phyloP scores from a whole-genome alignment of 2,888 invertebrate genomes.

The Xanthorhoe spadicearia region DNA sequence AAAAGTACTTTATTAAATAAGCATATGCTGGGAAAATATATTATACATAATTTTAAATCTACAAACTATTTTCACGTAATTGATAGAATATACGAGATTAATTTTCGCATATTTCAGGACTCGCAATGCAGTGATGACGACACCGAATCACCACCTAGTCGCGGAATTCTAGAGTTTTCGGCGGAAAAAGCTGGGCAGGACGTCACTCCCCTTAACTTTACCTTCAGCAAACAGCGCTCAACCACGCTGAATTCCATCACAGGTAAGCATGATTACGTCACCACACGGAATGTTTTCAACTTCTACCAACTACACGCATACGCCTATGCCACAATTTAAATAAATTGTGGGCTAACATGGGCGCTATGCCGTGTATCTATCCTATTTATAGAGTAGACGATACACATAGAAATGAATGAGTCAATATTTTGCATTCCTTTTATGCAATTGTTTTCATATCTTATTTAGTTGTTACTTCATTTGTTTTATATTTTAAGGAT shows the following conservation, averaged over 20 bases:
- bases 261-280: conserved; percentile 73
- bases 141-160: conserved; percentile 83
- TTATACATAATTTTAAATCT: neutral
- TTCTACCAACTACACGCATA: conserved; percentile 46
- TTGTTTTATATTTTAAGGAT: conserved; percentile 24
- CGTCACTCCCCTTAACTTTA: conserved; percentile 93
- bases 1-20: neutral
- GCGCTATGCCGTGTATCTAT: conserved; percentile 56
- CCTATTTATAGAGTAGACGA: conserved; percentile 67
- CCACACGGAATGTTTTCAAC: conserved; percentile 52
- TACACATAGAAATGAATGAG: conserved; percentile 68
- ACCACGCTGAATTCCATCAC: conserved; percentile 91
- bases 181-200: conserved; percentile 95
- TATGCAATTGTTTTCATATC: conserved; percentile 49
- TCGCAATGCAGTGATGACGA: conserved; percentile 82
- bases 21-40: neutral
- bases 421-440: conserved; percentile 66
- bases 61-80: neutral
- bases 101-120: conserved; percentile 54
- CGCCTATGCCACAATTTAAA: conserved; percentile 45
- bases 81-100: conserved; percentile 3
- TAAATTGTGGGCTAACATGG: conserved; percentile 44
- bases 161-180: conserved; percentile 92
- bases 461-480: conserved; percentile 28
- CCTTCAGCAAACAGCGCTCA: conserved; percentile 89